A percentile compares a stretch with the other conserved stretches of the same genome.
Conservation (phyloP, 2,888 invertebrate species). For the Nezara viridula region DNA sequence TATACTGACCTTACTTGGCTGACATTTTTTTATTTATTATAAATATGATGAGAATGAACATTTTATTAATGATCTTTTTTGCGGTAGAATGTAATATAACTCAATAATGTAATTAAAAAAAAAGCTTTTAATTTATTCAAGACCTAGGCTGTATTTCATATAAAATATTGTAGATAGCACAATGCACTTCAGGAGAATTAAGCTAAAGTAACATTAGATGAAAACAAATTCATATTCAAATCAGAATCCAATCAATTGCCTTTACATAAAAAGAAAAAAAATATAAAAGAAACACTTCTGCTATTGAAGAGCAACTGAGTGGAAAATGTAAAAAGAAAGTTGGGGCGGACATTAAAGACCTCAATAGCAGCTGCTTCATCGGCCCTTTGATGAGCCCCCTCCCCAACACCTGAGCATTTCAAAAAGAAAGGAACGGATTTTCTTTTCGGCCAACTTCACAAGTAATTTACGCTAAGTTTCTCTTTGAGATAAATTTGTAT, state of each 20-base stretch:
- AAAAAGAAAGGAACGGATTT: background rate
- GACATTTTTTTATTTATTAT: too few species aligned
- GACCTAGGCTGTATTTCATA: too few species aligned
- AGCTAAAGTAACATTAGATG: background rate
- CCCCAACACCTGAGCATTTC: background rate
- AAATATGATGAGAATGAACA: too few species aligned
- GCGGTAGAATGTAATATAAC: too few species aligned
- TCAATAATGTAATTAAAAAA: too few species aligned
- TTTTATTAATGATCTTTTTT: too few species aligned
- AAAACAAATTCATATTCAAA: background rate
- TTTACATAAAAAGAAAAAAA: background rate
- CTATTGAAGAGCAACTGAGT: background rate
- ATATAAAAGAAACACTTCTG: background rate
- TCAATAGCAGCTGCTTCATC: slow-evolving; percentile 13
- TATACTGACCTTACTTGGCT: too few species aligned
- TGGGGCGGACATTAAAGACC: background rate
- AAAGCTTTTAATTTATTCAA: too few species aligned
- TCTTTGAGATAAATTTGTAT: too few species aligned
- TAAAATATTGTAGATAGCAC: too few species aligned
- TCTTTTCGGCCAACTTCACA: background rate
- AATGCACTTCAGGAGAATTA: too few species aligned
- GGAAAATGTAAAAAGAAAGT: slow-evolving; percentile 19
- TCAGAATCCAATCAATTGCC: background rate
- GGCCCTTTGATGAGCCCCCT: background rate
- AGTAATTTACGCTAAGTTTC: background rate